A percentile compares a stretch with the other conserved stretches of the same genome.
Evolutionary conservation across 2,797 vertebrate species (phyloP).

Genomic region (Lutra lutra): DNA sequence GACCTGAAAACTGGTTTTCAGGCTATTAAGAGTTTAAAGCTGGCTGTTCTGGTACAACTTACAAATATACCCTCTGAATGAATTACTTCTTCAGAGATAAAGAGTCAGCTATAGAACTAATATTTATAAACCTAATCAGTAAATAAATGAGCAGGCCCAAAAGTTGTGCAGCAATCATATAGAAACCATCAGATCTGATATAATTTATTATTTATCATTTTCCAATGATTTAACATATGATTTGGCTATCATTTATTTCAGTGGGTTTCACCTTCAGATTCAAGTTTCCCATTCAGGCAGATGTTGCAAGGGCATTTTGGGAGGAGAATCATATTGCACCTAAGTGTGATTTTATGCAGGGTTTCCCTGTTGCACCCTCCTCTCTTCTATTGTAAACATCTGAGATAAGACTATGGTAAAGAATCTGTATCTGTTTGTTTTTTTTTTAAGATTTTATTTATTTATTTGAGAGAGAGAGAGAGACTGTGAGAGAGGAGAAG

Average conservation of each 20-base stretch:
- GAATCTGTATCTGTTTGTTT: background rate
- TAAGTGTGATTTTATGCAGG: conserved; percentile 51
- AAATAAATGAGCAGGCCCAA: background rate
- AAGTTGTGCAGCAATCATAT: conserved; percentile 1
- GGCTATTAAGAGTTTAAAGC: background rate
- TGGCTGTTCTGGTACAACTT: background rate
- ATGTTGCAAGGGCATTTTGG: conserved; percentile 1
- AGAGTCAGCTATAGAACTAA: background rate
- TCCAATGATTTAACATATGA: background rate
- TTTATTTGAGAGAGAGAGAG: no score
- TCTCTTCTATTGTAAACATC: conserved; percentile 63
- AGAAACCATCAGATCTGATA: conserved; percentile 36
- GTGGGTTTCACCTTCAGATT: conserved; percentile 47
- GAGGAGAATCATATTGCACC: background rate
- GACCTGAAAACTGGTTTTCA: background rate
- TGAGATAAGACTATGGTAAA: background rate
- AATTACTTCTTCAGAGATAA: conserved; percentile 16
- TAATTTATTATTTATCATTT: conserved; percentile 53
- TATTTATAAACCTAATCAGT: conserved; percentile 46
- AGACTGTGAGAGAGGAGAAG: no score
- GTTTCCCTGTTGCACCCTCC: background rate
- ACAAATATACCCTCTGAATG: background rate
- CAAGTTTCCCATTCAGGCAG: background rate
- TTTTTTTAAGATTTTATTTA: background rate
- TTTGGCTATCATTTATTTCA: conserved; percentile 38